Base-by-base conservation (phyloP, 37 sponge, comb jelly and placozoan genomes). In the Chondrilla cf. caribensis region DNA sequence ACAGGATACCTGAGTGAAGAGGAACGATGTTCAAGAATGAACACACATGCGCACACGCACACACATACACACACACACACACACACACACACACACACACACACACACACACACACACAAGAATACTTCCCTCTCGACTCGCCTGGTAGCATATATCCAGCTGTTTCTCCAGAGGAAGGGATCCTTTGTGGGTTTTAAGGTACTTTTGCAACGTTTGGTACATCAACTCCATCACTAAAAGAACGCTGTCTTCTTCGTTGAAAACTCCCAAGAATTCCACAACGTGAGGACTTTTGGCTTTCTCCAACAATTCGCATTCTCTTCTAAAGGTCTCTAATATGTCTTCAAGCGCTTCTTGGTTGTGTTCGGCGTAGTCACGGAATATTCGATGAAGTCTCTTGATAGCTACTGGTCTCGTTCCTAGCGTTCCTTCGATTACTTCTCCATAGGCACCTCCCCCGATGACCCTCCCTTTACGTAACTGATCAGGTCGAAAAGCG, bases 381-480 rank as follows among this genome's bases (percentile, higher is more conserved):
- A 68, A 35, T 21, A 68, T 2, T 68, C 70, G 31, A 37, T 68
- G 70, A 68, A 68, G 28, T 37, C 32, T 29, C 70, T 68, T 68
- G 33, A 68, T 35, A 14, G 70, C 70, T 29, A 68, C 70, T 3
- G 33, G 33, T 37, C 33, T 36, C 37, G 70, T 17, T 26, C 60
- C 60, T 3, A 59, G 60, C 3, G 25, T 59, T 36, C 36, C 70
- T 7, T 11, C 19, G 35, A 36, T 35, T 21, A 68, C 70, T 21
- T 21, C 37, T 9, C 36, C 70, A 37, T 17, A 68, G 4, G 70
- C 2, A 35, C 70, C 70, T 29, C 70, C 2, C 2, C 70, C 32
- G 37, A 68, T 36, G 21, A 35, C 70, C 35, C 19, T 19, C 37
- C 37, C 70, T 35, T 35, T 2, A 3, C 7, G 7, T n/a, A 68